These are phyloP conservation scores for Hyles lineata DNA, from an alignment of 2,888 invertebrate species.

Conservation along the genomic window DNA sequence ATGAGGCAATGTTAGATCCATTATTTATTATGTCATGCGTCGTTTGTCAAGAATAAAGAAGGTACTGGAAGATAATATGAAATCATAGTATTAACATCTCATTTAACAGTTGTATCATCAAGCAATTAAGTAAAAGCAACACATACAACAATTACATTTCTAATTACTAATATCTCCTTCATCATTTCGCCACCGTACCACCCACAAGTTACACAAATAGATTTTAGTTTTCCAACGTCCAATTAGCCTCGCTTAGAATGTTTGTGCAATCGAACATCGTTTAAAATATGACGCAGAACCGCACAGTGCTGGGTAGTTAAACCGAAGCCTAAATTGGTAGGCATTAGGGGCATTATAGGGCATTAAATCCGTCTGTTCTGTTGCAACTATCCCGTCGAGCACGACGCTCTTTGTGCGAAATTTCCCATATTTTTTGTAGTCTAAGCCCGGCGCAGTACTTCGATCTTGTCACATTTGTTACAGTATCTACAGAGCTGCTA, in stretches of 20 bases:
- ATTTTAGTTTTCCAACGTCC: slow-evolving; percentile 18
- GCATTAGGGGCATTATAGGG: slow-evolving; percentile 28
- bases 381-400: slow-evolving; percentile 8
- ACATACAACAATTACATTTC: not conserved
- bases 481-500: not conserved
- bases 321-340: slow-evolving; percentile 30
- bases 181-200: slow-evolving; percentile 4
- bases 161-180: slow-evolving; percentile 15
- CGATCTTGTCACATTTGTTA: not conserved
- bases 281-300: slow-evolving; percentile 28
- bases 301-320: slow-evolving; percentile 17
- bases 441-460: not conserved
- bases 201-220: slow-evolving; percentile 26
- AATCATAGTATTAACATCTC: not conserved
- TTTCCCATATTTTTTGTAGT: not conserved
- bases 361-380: slow-evolving; percentile 11
- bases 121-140: not conserved
- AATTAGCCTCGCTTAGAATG: slow-evolving; percentile 10
- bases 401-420: slow-evolving; percentile 15
- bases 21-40: not conserved
- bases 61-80: not conserved
- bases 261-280: slow-evolving; percentile 23
- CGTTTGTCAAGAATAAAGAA: not conserved
- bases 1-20: not conserved
- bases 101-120: not conserved